Evolutionary conservation across 2,797 vertebrate genomes (phyloP), one percentile per base, ranked within the genome.

Genomic region (Ctenosaura bakeri): DNA sequence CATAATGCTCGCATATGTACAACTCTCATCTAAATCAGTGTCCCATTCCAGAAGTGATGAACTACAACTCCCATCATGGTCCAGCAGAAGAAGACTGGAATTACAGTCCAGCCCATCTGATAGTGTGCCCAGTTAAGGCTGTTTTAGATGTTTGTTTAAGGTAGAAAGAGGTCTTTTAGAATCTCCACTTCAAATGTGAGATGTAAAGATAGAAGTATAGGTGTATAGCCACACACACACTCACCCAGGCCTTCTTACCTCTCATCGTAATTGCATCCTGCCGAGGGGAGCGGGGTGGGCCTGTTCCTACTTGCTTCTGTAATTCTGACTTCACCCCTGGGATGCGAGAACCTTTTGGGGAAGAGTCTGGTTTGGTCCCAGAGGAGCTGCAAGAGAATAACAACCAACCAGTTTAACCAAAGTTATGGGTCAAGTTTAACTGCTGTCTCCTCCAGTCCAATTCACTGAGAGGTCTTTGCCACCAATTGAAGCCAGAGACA

Each of bases 331-430:
- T 98, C 96, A 98, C 98, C 89, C 97, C 97, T 89, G 97, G 96
- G 89, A 96, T 96, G 0, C 98, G 98, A 82, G 98, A 95, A 96
- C 98, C 96, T 96, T 98, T 98, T 79, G 99, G 99, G 20, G 99
- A 99, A 29, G 98, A 98, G 94, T 99, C 99, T 0, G 98, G 98
- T 94, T 99, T 99, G 91, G 95, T 94, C 62, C 98, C 98, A 90
- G 98, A 98, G 3, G 98, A 98, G 97, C 99, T 99, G 97, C 79
- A 77, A 87, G 94, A 97, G 94, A 95, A 71, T 32, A n/a, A 13
- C 84, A 89, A n/a, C 18, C 8, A 81, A 56, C 2, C 42, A 42
- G 42, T 42, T 42, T 42, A 9, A 35, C 84, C 69, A 9, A 69
- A 13, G 66, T 69, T 69, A 69, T 29, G 29, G 29, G 8, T 32